A percentile compares a stretch with the other conserved stretches of the same genome.
Evolutionary conservation across 2,797 vertebrate genomes (phyloP).

Genomic region (Gymnothorax javanicus): DNA sequence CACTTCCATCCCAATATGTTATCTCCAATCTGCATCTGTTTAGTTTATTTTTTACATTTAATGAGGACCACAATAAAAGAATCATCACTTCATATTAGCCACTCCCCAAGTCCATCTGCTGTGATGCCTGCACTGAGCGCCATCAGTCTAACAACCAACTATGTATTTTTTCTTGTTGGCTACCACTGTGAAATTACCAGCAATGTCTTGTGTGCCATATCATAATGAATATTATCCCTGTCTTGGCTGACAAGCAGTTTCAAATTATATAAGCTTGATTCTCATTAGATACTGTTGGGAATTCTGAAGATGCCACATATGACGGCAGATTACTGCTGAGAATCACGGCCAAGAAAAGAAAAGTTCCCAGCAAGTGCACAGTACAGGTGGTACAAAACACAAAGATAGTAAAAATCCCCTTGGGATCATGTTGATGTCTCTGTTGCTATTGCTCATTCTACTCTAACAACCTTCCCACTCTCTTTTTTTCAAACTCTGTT

Average conservation of each 20-base stretch:
- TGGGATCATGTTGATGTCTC: neutral
- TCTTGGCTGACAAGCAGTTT: conserved; percentile 41
- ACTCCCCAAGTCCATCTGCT: conserved; percentile 55
- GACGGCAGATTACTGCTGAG: neutral
- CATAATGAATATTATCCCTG: conserved; percentile 52
- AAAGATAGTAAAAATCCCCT: neutral
- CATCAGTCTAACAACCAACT: conserved; percentile 54
- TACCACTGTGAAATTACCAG: conserved; percentile 61
- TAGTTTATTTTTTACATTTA: conserved; percentile 64
- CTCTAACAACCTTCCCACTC: neutral
- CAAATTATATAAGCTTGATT: conserved; percentile 39
- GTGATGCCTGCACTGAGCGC: conserved; percentile 58
- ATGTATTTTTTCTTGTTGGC: conserved; percentile 69
- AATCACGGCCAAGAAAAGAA: neutral
- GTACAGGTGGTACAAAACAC: neutral
- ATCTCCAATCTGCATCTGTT: conserved; percentile 72
- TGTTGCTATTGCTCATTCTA: neutral
- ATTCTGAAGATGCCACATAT: neutral
- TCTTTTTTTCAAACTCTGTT: neutral
- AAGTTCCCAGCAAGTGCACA: neutral
- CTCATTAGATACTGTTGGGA: conserved; percentile 18
- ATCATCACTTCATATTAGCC: conserved; percentile 68
- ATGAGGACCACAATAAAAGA: conserved; percentile 66
- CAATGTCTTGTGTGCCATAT: conserved; percentile 53
- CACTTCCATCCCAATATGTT: conserved; percentile 58